These are phyloP conservation scores for Lasioglossum pauxillum DNA, from an alignment of 2,888 invertebrate species.

Conservation along the genomic window DNA sequence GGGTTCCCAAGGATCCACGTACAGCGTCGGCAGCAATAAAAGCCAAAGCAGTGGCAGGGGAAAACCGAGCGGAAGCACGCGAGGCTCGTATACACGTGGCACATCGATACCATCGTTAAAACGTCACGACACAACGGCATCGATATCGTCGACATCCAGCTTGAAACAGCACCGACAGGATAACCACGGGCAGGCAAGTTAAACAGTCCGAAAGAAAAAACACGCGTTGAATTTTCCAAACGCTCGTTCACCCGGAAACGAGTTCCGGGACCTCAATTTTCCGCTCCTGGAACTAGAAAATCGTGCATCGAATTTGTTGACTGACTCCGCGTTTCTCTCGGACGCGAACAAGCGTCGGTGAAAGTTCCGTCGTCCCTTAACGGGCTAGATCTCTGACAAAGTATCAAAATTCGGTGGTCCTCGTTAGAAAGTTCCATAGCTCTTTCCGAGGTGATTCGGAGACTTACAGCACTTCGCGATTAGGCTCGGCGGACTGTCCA, in stretches of 20 bases:
- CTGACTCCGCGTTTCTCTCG: not conserved
- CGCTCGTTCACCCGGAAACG: not conserved
- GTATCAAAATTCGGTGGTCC: not conserved
- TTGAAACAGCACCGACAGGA: constrained; percentile 76
- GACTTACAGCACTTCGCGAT: not conserved
- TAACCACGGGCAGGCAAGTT: constrained; percentile 73
- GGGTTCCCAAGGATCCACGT: constrained; percentile 80
- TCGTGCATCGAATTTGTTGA: not conserved
- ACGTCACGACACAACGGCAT: constrained; percentile 75
- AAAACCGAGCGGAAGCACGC: constrained; percentile 67
- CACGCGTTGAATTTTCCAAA: not conserved
- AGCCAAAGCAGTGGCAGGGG: constrained; percentile 78
- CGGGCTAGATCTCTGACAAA: not conserved
- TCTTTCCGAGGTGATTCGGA: not conserved
- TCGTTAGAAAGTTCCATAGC: constrained; percentile 20
- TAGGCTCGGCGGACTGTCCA: not conserved
- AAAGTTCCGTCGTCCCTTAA: not conserved
- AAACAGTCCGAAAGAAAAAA: not conserved
- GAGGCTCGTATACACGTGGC: constrained; percentile 76
- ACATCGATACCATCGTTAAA: constrained; percentile 78
- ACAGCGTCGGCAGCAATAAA: constrained; percentile 75
- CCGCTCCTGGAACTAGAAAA: not conserved
- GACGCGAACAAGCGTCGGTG: not conserved
- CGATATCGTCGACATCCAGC: constrained; percentile 71
- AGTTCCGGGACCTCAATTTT: not conserved